Evolutionary conservation across 2,888 invertebrate genomes (phyloP).

Genomic region (Chymomyza fuscimana): DNA sequence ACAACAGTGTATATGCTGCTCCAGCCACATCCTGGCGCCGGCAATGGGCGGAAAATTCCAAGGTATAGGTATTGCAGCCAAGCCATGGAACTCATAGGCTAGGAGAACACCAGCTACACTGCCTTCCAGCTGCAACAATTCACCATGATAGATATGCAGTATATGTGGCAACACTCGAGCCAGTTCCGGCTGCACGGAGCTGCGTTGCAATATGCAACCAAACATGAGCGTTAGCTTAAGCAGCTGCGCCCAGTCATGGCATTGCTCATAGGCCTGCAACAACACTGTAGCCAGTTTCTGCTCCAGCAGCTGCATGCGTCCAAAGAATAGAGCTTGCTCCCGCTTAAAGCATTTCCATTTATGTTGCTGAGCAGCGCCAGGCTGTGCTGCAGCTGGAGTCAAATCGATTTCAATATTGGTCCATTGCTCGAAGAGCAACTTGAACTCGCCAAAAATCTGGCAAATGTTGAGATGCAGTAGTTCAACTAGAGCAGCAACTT

Average conservation of each 20-base stretch:
- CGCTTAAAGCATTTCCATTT: conserved; percentile 81
- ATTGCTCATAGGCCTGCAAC: conserved; percentile 83
- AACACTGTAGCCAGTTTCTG: conserved; percentile 82
- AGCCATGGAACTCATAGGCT: conserved; percentile 59
- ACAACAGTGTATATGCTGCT: conserved; percentile 83
- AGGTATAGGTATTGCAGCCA: conserved; percentile 57
- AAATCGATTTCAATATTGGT: conserved; percentile 74
- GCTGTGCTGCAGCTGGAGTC: conserved; percentile 45
- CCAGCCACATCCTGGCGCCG: conserved; percentile 87
- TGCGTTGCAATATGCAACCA: conserved; percentile 82
- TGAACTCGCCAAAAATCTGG: conserved; percentile 76
- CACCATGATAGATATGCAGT: conserved; percentile 78
- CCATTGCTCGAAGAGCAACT: conserved; percentile 76
- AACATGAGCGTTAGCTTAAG: conserved; percentile 81
- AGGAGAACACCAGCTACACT: conserved; percentile 61
- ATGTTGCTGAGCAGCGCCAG: conserved; percentile 24
- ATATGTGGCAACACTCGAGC: conserved; percentile 81
- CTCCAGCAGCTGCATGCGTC: conserved; percentile 80
- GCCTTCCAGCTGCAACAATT: conserved; percentile 72
- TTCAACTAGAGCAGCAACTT: not conserved
- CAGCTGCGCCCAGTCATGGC: conserved; percentile 82
- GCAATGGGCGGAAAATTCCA: conserved; percentile 84
- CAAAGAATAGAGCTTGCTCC: conserved; percentile 80
- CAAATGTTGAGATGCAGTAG: not conserved
- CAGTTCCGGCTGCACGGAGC: conserved; percentile 81